Evolutionary conservation across 2,797 vertebrate species (phyloP), one percentile per base, ranked within the genome.

Genomic region (Euthynnus affinis): DNA sequence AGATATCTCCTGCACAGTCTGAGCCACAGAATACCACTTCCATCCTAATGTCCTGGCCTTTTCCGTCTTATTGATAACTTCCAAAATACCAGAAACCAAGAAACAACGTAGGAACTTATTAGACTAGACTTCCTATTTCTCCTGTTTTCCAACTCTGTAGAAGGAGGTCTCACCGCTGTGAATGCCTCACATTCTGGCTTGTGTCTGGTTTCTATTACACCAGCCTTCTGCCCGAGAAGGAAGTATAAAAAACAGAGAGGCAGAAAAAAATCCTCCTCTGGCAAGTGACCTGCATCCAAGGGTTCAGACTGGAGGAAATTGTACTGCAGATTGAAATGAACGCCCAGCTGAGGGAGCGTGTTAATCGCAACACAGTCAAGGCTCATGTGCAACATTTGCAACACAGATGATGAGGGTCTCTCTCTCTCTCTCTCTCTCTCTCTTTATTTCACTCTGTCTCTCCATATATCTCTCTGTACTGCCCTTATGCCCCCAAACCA

Each of bases 201-300:
- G 77, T 82, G 89, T 93, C 94, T 93, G 92, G 91, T 92, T 94
- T 92, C 91, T 92, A 88, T 93, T 92, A 93, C 87, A 86, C 89
- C 90, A 91, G 91, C 90, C 90, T 89, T 93, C 89, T 94, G 92
- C 91, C 89, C 88, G 86, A 91, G 86, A 91, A 91, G 89, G 89
- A 94, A 92, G 90, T 85, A 82, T 71, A 82, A 87, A 91, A 89
- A 89, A 82, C 61, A 80, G 57, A 71, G 66, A 81, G 86, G 68
- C 67, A 75, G 56, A 70, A 80, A 76, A 69, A 52, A 78, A 76
- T 89, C 81, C 76, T 93, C 91, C 88, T 90, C 87, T 92, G 90
- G 88, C 91, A 86, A 92, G 65, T 92, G 89, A 94, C 91, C 92
- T 88, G 88, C 72, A 87, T 89, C 86, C 78, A 65, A 87, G 82